Evolutionary conservation across 1,140 invertebrate species (phyloP), one percentile per base, ranked within the genome.

Genomic region (Orius insidiosus): DNA sequence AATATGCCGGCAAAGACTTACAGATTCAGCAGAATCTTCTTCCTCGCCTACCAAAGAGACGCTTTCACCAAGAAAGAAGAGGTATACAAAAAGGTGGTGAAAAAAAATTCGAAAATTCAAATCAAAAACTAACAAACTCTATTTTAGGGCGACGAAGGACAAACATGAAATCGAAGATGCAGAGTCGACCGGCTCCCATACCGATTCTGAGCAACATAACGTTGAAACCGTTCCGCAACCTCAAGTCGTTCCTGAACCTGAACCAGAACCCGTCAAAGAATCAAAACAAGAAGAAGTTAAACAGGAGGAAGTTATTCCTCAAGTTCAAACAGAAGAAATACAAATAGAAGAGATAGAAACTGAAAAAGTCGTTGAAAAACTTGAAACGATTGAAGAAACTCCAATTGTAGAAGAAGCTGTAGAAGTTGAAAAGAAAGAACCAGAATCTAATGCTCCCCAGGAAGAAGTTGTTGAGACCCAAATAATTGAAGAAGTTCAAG

Each of bases 1-100:
- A 51, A 55, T 69, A 24, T 68, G 64, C 48, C 58, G 66, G 47
- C 64, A 67, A 41, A 60, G 64, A 35, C 50, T 34, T 5, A 37
- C 43, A 31, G 49, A 50, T 31, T 35, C 39, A 5, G 30, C 24
- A 31, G 49, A 50, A 14, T 36, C 47, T 30, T 44, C 40, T 14
- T 50, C 49, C n/a, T 41, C 53, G 31, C 51, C 47, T 24, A 13
- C 37, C 39, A 49, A 47, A 38, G 55, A 58, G 16, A 52, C 53
- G 11, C 30, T 36, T 24, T 45, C 44, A 24, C 55, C 47, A 53
- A 51, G 53, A 16, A 53, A 49, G 14, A 52, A 46, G 47, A 44
- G 40, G 45, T 53, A 42, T 51, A 54, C 4, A 53, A 58, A 10
- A 47, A 57, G 33, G 44, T 45, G 46, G n/a, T n/a, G n/a, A n/a